These are phyloP conservation scores for Aspidapion aeneum DNA, from an alignment of 2,888 invertebrate species.

Conservation along the genomic window DNA sequence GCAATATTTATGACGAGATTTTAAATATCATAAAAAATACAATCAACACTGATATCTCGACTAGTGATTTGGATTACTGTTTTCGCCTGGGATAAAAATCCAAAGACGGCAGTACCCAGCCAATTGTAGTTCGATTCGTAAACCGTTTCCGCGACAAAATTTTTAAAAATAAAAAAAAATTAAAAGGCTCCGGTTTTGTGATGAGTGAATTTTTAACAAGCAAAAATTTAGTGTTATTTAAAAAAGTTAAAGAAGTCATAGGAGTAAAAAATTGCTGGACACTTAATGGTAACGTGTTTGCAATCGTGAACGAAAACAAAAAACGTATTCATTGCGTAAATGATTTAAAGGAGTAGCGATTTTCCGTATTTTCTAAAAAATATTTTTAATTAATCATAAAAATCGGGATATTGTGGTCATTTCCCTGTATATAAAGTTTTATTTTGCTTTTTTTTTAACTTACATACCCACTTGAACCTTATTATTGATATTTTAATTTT, in stretches of 20 bases:
- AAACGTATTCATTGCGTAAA: no score
- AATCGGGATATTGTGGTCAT: no score
- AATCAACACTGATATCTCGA: neutral
- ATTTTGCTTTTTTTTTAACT: no score
- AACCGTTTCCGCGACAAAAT: neutral
- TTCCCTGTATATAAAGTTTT: no score
- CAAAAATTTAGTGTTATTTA: neutral
- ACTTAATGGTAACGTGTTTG: neutral
- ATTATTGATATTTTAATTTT: neutral
- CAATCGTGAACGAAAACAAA: neutral
- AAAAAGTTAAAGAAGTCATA: neutral
- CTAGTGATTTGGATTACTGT: neutral
- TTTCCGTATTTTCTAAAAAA: no score
- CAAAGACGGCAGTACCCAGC: neutral
- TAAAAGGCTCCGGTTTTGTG: neutral
- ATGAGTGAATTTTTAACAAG: neutral
- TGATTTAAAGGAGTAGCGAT: no score
- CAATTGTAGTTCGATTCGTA: neutral
- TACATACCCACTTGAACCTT: neutral
- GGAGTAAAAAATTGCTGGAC: neutral
- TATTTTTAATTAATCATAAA: no score
- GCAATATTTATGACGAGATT: neutral
- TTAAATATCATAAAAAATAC: neutral
- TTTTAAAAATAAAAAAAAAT: neutral
- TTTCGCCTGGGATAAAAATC: neutral